phyloP scores from a whole-genome alignment of 2,113 vertebrate species.

The Pyxicephalus adspersus region DNA sequence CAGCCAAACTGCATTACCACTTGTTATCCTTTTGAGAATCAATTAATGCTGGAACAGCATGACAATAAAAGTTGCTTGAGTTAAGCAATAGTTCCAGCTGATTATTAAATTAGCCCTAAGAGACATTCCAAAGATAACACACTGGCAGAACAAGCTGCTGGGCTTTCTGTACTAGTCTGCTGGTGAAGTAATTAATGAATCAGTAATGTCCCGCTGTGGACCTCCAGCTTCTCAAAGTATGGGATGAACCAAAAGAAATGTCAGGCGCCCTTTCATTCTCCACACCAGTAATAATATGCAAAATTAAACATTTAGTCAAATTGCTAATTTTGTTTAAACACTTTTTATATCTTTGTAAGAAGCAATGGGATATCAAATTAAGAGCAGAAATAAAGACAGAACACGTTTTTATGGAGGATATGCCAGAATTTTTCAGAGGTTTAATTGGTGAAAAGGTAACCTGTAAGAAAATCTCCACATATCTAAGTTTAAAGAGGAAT shows the following conservation, averaged over 20 bases:
- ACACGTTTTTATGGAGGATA: not conserved
- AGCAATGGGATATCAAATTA: constrained; percentile 3
- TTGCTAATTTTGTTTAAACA: not conserved
- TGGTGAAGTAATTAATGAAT: constrained; percentile 23
- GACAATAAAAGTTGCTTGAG: constrained; percentile 30
- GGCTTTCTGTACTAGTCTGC: not conserved
- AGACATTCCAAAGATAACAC: constrained; percentile 31
- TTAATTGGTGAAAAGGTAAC: too few species aligned
- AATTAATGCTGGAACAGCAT: constrained; percentile 45
- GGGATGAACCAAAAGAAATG: not conserved
- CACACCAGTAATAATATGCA: not conserved
- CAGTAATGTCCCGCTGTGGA: not conserved
- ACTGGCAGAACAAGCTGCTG: constrained; percentile 13
- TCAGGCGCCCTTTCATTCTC: constrained; percentile 8
- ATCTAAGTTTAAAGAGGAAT: too few species aligned
- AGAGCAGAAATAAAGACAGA: not conserved
- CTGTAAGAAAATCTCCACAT: too few species aligned
- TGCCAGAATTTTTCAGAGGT: not conserved
- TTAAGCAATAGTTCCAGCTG: constrained; percentile 36
- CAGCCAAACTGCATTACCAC: constrained; percentile 4
- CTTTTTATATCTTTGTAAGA: not conserved
- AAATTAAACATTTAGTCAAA: not conserved
- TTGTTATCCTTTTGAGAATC: constrained; percentile 27
- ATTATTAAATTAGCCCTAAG: constrained; percentile 49
- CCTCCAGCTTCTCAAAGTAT: not conserved